Evolutionary conservation across 2,888 invertebrate genomes (phyloP).

Genomic region (Onchidella celtica): DNA sequence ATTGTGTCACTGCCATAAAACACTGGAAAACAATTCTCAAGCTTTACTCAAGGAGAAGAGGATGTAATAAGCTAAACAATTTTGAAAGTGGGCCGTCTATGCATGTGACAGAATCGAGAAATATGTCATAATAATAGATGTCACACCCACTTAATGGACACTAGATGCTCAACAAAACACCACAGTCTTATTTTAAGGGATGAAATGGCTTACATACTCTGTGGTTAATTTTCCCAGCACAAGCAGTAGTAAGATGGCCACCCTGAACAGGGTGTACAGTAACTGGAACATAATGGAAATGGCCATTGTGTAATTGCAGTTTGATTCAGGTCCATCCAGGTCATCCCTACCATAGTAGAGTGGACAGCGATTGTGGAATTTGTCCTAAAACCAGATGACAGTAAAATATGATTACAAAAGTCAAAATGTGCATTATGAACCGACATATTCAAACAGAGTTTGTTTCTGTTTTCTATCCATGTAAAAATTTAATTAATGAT

Average conservation of each 20-base stretch:
- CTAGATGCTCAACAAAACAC: background rate
- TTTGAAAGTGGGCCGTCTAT: too few species aligned
- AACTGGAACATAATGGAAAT: slow-evolving; percentile 52
- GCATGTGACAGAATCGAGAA: too few species aligned
- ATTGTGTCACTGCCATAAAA: too few species aligned
- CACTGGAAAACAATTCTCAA: too few species aligned
- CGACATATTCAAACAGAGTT: too few species aligned
- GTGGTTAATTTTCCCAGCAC: slow-evolving; percentile 45
- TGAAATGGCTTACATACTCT: slow-evolving; percentile 49
- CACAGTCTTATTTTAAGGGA: background rate
- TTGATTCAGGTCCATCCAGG: slow-evolving; percentile 26
- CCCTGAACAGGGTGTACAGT: slow-evolving; percentile 38
- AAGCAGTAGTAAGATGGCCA: slow-evolving; percentile 28
- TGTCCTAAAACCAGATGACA: slow-evolving; percentile 37
- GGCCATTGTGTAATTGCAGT: slow-evolving; percentile 53
- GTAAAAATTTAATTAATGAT: too few species aligned
- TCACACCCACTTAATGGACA: too few species aligned
- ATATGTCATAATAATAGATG: too few species aligned
- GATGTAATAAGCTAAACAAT: too few species aligned
- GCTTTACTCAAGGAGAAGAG: too few species aligned
- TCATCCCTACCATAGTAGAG: slow-evolving; percentile 13
- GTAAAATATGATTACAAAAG: background rate
- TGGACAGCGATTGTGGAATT: slow-evolving; percentile 8
- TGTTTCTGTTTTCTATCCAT: too few species aligned
- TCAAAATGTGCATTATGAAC: too few species aligned